Base-by-base conservation (phyloP, 35 echinoderm and acorn worm genomes). In the Anneissia japonica region DNA sequence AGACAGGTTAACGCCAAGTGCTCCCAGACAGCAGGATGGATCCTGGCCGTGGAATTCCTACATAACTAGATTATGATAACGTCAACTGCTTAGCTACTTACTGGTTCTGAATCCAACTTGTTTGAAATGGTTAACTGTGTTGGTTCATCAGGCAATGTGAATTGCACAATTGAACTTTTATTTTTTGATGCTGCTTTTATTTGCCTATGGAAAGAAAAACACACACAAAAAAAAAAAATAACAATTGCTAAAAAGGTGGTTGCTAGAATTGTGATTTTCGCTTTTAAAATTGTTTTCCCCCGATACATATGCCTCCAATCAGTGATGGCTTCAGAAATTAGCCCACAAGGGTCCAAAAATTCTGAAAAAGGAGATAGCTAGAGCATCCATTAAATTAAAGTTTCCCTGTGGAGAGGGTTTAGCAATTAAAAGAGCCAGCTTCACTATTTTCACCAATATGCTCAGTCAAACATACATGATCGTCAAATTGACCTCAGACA, bases 61-160 rank as follows among this genome's bases (percentile, higher is more conserved):
- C 34, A 80, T 37, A 72, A n/a, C n/a, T 16, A 16, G 13, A 72
- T 13, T 72, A 72, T 72, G 13, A n/a, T 72, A 72, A 72, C n/a
- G 13, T 84, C 55, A 3, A 84, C 10, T 76, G 16, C 0, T 30
- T 40, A 29, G 0, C 12, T 40, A 46, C 80, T 82, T 55, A 72
- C 46, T 7, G 32, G 79, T 33, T 82, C 87, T 77, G 87, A 73
- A 30, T 89, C 79, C 31, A 79, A 81, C 10, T 79, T 41, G 30
- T 73, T 35, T 73, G 76, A 82, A 37, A 93, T 79, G 46, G 85
- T 82, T 82, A 86, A 93, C 34, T 89, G 76, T 36, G 38, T 19
- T 10, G 87, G 92, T 37, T 93, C 92, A 43, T 93, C 92, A 37
- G 82, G 82, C 26, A 89, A 77, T 86, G 84, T 77, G 80, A 89